phyloP scores from a whole-genome alignment of 2,888 invertebrate species.

The Myopa testacea region DNA sequence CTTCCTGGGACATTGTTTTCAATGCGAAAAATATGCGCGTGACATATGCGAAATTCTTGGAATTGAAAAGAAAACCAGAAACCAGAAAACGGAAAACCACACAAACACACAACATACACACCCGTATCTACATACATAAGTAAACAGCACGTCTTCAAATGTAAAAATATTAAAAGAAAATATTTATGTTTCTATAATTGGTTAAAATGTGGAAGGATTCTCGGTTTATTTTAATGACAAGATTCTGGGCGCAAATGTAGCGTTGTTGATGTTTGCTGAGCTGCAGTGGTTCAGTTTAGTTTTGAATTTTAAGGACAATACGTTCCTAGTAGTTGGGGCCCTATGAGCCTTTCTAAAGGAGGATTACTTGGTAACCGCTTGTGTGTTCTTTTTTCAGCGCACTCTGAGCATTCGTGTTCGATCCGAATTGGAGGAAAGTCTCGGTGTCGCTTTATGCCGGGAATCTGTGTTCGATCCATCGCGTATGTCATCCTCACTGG shows the following conservation, averaged over 20 bases:
- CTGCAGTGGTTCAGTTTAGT: conserved; percentile 1
- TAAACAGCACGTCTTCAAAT: conserved; percentile 24
- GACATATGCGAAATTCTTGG: conserved; percentile 43
- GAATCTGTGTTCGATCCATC: background rate
- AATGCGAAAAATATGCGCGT: conserved; percentile 40
- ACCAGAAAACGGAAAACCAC: conserved; percentile 14
- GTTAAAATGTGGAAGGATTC: conserved; percentile 35
- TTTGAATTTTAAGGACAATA: conserved; percentile 23
- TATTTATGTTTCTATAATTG: conserved; percentile 42
- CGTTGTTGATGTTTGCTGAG: conserved; percentile 5
- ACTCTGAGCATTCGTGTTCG: background rate
- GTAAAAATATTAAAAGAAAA: conserved; percentile 41
- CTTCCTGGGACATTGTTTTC: conserved; percentile 29
- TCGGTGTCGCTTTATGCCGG: background rate
- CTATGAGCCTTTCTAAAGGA: background rate
- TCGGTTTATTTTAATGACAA: conserved; percentile 16
- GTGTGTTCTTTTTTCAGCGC: conserved; percentile 24
- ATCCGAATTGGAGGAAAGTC: background rate
- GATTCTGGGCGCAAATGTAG: conserved; percentile 13
- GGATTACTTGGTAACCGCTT: background rate
- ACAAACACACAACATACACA: background rate
- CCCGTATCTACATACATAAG: conserved; percentile 8
- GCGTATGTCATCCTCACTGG: conserved; percentile 68
- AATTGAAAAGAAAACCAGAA: conserved; percentile 37
- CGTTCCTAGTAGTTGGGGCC: background rate